Evolutionary conservation across 2,113 vertebrate species (phyloP), one percentile per base, ranked within the genome.

Genomic region (Psophia crepitans): DNA sequence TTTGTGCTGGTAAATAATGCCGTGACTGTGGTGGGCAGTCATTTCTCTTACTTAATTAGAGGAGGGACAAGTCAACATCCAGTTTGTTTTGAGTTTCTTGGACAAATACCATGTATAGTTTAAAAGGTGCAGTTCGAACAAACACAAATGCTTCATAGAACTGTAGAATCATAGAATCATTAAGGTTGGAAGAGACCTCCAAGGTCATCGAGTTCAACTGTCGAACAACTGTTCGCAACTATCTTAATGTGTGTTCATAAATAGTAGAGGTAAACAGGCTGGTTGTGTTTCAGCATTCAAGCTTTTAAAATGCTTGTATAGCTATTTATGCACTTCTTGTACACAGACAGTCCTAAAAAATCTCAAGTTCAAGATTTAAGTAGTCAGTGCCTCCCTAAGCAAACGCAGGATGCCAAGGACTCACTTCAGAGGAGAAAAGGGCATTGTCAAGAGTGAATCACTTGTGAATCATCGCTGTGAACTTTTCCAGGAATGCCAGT

Each of bases 381-480:
- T 23, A 84, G 86, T 86, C 43, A 39, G 27, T 46, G 58, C 14
- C 35, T 84, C 54, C 77, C 78, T 87, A 89, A 90, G 94, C 43
- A 84, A 90, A 89, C 11, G 3, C 37, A 80, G 35, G 80, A 68
- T 87, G 49, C 60, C 81, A 94, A 88, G 60, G 71, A 94, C 57
- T 79, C 68, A 65, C 35, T 91, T 94, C 70, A 80, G 30, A 65
- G 26, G 17, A 76, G 64, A 90, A 84, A 94, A 96, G 74, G 75
- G 30, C 89, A 84, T 90, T 92, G 56, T 27, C 13, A 5, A 85
- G 84, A 92, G 46, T 81, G 54, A 97, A 88, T 96, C 87, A 88
- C 91, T 95, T 96, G 77, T 97, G 97, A 96, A 96, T 96, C 84
- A 90, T 96, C 6, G 0, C 75, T 12, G 4, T 96, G 95, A 98